These are phyloP conservation scores for Petrocephalus sullivani DNA, from an alignment of 2,797 vertebrate genomes.

Conservation along the genomic window DNA sequence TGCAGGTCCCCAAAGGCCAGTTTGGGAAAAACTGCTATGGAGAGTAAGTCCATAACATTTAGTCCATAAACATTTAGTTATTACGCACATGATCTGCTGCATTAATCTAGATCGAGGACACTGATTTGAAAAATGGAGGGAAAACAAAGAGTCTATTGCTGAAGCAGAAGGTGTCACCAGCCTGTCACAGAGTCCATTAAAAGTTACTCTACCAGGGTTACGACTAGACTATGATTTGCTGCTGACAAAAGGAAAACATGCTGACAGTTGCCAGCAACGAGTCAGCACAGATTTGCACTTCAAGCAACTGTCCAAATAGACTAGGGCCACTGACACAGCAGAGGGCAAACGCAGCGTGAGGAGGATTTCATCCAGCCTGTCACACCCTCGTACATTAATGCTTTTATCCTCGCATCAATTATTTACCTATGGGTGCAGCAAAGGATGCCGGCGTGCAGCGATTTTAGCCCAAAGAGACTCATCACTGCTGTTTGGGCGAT, in stretches of 20 bases:
- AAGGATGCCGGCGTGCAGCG: slow-evolving; percentile 66
- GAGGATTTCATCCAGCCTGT: slow-evolving; percentile 41
- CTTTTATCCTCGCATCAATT: slow-evolving; percentile 74
- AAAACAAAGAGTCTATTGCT: slow-evolving; percentile 34
- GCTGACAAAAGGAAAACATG: slow-evolving; percentile 91
- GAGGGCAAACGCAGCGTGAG: slow-evolving; percentile 52
- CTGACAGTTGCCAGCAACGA: slow-evolving; percentile 86
- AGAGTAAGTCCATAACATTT: neutral
- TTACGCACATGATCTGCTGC: neutral
- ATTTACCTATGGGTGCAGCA: slow-evolving; percentile 72
- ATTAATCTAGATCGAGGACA: neutral
- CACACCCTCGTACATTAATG: slow-evolving; percentile 48
- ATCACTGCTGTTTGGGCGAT: neutral
- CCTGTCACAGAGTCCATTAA: slow-evolving; percentile 77
- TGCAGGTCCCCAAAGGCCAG: too few species aligned
- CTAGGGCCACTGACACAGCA: slow-evolving; percentile 65
- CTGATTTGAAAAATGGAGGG: neutral
- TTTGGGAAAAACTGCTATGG: too few species aligned
- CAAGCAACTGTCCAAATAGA: slow-evolving; percentile 64
- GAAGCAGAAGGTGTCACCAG: slow-evolving; percentile 33
- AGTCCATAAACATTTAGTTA: neutral
- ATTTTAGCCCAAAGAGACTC: slow-evolving; percentile 60
- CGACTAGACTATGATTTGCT: slow-evolving; percentile 54
- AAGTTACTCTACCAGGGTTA: slow-evolving; percentile 69
- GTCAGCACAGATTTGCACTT: slow-evolving; percentile 92